A percentile compares a stretch with the other conserved stretches of the same genome.
These are phyloP conservation scores for Anas bahamensis DNA, from an alignment of 2,797 vertebrate genomes.

Conservation along the genomic window DNA sequence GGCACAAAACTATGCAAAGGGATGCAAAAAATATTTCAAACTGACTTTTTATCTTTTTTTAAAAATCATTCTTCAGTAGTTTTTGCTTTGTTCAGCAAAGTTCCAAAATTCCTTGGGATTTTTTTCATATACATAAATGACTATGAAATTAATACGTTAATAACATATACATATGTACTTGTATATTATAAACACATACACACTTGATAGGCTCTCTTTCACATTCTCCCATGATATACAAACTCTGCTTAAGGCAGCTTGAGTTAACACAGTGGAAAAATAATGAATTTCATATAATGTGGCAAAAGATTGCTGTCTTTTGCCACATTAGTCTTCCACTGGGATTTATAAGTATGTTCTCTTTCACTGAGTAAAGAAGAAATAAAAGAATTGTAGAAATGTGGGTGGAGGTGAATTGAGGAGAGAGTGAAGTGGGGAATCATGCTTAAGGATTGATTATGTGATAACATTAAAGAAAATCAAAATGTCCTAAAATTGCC, in stretches of 20 bases:
- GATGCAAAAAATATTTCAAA: neutral
- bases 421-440: neutral
- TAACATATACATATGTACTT: neutral
- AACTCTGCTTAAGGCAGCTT: conserved; percentile 40
- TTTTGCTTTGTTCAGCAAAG: conserved; percentile 28
- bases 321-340: neutral
- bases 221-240: conserved; percentile 6
- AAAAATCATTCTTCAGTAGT: neutral
- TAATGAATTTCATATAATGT: conserved; percentile 49
- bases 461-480: neutral
- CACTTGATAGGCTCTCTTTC: conserved; percentile 60
- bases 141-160: conserved; percentile 52
- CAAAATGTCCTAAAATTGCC: neutral
- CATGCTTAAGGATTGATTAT: neutral
- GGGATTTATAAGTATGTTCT: neutral
- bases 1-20: neutral
- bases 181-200: neutral
- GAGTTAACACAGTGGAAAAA: conserved; percentile 65
- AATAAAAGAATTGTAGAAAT: neutral
- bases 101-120: conserved; percentile 42
- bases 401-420: neutral
- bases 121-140: conserved; percentile 12
- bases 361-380: conserved; percentile 5
- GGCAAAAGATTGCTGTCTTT: conserved; percentile 37
- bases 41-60: conserved; percentile 7